These are phyloP conservation scores for Rousettus madagascariensis DNA, from an alignment of 2,797 vertebrate genomes.

Conservation along the genomic window DNA sequence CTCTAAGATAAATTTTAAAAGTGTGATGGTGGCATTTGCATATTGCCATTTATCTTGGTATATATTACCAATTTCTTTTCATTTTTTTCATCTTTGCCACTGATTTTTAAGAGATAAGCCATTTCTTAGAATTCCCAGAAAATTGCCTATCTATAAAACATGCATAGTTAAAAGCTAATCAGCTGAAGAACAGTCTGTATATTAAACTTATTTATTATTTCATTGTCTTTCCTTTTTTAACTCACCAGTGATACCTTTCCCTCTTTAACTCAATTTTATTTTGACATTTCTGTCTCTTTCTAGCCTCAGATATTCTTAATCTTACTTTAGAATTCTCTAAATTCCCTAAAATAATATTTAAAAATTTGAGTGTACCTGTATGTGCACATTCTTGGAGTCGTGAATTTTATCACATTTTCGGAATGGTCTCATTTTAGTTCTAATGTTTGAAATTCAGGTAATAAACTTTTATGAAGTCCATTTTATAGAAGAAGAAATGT, in stretches of 20 bases:
- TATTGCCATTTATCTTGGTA: not conserved
- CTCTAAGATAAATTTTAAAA: not conserved
- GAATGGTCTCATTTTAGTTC: not conserved
- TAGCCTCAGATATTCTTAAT: not conserved
- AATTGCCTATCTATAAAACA: not conserved
- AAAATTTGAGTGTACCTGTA: not conserved
- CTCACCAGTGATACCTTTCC: not conserved
- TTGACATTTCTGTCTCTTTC: not conserved
- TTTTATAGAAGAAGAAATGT: not conserved
- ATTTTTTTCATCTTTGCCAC: not conserved
- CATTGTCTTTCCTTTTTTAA: not conserved
- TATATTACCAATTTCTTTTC: not conserved
- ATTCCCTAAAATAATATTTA: not conserved
- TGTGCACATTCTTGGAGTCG: not conserved
- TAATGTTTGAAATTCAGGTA: not conserved
- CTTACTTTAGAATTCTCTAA: not conserved
- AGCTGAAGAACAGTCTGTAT: not conserved
- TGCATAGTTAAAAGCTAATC: not conserved
- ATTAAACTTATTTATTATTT: not conserved
- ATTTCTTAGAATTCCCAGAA: not conserved
- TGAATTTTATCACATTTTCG: not conserved
- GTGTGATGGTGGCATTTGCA: not conserved
- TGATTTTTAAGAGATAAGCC: not conserved
- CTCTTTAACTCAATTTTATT: not conserved
- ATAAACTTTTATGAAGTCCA: not conserved